Evolutionary conservation across 2,113 vertebrate genomes (phyloP).

Genomic region (Tonatia bakeri): DNA sequence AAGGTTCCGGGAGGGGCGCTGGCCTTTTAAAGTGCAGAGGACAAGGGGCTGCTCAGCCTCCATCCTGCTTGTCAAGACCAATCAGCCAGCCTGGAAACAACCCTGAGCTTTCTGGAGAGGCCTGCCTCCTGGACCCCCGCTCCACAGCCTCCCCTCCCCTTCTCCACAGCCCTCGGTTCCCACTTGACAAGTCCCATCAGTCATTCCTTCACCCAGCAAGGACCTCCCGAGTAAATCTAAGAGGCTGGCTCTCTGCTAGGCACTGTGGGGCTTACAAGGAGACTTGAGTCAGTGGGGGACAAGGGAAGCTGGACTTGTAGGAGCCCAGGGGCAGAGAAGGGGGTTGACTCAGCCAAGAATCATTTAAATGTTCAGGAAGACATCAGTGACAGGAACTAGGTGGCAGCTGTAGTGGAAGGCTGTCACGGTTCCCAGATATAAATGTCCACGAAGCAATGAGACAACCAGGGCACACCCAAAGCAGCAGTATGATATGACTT

Average conservation of each 20-base stretch:
- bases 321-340: neutral
- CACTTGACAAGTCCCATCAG: neutral
- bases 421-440: neutral
- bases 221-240: neutral
- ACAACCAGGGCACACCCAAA: neutral
- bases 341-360: neutral
- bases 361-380: neutral
- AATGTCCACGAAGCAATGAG: neutral
- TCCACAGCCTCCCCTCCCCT: neutral
- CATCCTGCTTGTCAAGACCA: conserved; percentile 61
- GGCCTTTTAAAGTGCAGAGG: conserved; percentile 73
- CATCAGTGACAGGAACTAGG: neutral
- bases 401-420: neutral
- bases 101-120: neutral
- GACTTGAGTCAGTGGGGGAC: neutral
- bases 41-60: conserved; percentile 59
- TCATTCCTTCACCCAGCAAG: neutral
- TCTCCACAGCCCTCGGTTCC: neutral
- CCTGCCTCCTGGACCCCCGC: neutral
- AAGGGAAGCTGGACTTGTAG: neutral
- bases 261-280: neutral
- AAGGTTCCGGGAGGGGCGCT: conserved; percentile 61
- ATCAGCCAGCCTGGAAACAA: conserved; percentile 45
- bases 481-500: fast-evolving
- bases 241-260: neutral